phyloP scores from a whole-genome alignment of 2,888 invertebrate species.

The Malacosoma neustria region DNA sequence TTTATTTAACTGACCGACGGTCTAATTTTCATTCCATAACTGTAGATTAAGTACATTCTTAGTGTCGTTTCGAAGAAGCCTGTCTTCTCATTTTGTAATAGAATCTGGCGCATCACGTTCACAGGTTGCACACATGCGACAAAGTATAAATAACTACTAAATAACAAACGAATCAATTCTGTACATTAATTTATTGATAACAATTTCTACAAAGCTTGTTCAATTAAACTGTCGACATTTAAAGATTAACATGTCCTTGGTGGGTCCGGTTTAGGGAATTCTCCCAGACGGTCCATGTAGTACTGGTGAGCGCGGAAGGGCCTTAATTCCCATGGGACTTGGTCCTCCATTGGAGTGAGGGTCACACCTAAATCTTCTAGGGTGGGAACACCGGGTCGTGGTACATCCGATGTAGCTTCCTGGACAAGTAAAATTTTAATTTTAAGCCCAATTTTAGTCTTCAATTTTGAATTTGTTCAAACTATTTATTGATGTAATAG shows the following conservation, averaged over 20 bases:
- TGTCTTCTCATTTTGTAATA: too few relatives aligned
- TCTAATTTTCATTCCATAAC: too few relatives aligned
- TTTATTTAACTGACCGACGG: too few relatives aligned
- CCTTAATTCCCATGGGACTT: slow-evolving; percentile 87
- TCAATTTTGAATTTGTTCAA: too few relatives aligned
- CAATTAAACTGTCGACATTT: background rate
- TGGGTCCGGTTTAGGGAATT: slow-evolving; percentile 81
- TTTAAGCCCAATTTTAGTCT: too few relatives aligned
- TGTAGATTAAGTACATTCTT: too few relatives aligned
- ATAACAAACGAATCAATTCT: slow-evolving; percentile 9
- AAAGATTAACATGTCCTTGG: slow-evolving; percentile 40
- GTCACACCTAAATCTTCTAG: slow-evolving; percentile 91
- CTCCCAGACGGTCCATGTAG: slow-evolving; percentile 84
- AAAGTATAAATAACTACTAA: slow-evolving; percentile 7
- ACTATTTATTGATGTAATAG: too few relatives aligned
- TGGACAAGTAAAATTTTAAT: slow-evolving; percentile 56
- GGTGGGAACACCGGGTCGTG: slow-evolving; percentile 79
- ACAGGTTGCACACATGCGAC: too few relatives aligned
- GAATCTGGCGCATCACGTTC: too few relatives aligned
- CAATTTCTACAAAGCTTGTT: slow-evolving; percentile 21
- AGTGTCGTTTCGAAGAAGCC: too few relatives aligned
- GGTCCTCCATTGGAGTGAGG: slow-evolving; percentile 84
- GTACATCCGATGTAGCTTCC: slow-evolving; percentile 85
- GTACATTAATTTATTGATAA: slow-evolving; percentile 24
- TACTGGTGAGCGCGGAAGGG: slow-evolving; percentile 80